phyloP scores from a whole-genome alignment of 2,797 vertebrate species.

The Rousettus madagascariensis region DNA sequence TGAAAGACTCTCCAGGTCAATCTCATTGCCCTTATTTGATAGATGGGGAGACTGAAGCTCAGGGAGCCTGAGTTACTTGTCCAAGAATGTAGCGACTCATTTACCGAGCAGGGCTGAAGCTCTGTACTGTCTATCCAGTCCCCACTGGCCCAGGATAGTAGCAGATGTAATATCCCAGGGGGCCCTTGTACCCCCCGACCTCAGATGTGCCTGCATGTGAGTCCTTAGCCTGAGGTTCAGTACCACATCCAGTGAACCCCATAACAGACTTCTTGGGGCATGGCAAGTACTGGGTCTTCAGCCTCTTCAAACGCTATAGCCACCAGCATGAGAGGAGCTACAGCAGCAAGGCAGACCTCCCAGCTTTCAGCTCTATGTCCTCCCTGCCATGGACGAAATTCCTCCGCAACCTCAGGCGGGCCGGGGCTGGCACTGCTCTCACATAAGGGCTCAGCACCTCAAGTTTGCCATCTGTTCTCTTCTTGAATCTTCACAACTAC shows the following conservation, averaged over 20 bases:
- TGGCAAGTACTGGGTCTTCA: constrained; percentile 82
- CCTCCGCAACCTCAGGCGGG: constrained; percentile 88
- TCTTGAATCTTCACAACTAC: not conserved
- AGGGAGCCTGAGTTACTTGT: not conserved
- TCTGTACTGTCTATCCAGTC: not conserved
- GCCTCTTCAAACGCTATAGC: constrained; percentile 85
- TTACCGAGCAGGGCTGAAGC: not conserved
- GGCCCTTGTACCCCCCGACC: accelerated
- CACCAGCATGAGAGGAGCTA: constrained; percentile 83
- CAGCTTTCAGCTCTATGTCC: no score
- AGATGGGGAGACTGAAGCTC: not conserved
- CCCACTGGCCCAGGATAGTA: not conserved
- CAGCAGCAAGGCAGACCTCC: constrained; percentile 76
- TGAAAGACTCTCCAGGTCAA: not conserved
- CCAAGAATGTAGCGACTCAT: not conserved
- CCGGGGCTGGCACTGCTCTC: not conserved
- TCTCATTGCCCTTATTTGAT: not conserved
- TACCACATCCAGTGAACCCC: constrained; percentile 87
- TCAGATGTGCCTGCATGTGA: not conserved
- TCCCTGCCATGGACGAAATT: constrained; percentile 81
- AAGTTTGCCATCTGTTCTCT: not conserved
- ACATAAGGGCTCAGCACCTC: not conserved
- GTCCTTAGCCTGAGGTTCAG: constrained; percentile 86
- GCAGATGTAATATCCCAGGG: constrained; percentile 51
- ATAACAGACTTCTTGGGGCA: constrained; percentile 85